Evolutionary conservation across 1,140 invertebrate genomes (phyloP).

Genomic region (Agrypnia vestita): DNA sequence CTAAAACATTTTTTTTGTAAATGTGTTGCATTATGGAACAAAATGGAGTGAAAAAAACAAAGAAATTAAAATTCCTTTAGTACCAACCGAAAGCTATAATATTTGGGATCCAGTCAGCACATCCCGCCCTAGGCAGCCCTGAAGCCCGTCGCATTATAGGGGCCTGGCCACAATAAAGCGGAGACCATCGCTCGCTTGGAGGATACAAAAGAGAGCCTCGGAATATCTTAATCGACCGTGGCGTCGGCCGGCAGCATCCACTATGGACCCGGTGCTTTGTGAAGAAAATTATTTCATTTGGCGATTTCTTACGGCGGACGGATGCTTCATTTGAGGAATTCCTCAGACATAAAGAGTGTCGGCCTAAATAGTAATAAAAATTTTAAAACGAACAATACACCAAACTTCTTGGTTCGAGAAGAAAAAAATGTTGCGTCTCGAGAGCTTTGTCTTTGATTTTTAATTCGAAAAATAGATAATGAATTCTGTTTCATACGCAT

Average conservation of each 20-base stretch:
- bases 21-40: too few species aligned
- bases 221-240: constrained; percentile 60
- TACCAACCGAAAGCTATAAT: too few species aligned
- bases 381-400: constrained; percentile 27
- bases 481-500: too few species aligned
- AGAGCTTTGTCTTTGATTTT: too few species aligned
- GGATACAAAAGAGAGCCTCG: constrained; percentile 49
- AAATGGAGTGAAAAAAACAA: too few species aligned
- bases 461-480: too few species aligned
- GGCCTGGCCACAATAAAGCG: constrained; percentile 27
- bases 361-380: constrained; percentile 29
- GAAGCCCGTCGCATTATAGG: constrained; percentile 40
- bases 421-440: constrained; percentile 12
- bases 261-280: constrained; percentile 54
- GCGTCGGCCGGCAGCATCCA: constrained; percentile 47
- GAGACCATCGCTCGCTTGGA: constrained; percentile 23
- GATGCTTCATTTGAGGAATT: constrained; percentile 43
- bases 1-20: too few species aligned
- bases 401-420: constrained; percentile 1
- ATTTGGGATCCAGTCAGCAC: too few species aligned
- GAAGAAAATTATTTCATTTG: constrained; percentile 56
- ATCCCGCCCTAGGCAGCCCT: too few species aligned
- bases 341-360: constrained; percentile 29
- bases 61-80: too few species aligned
- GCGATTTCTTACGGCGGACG: constrained; percentile 54